Percentiles rank a stretch among this genome's conserved stretches.
Conservation (phyloP, 1,140 invertebrate genomes). For the Orius insidiosus region DNA sequence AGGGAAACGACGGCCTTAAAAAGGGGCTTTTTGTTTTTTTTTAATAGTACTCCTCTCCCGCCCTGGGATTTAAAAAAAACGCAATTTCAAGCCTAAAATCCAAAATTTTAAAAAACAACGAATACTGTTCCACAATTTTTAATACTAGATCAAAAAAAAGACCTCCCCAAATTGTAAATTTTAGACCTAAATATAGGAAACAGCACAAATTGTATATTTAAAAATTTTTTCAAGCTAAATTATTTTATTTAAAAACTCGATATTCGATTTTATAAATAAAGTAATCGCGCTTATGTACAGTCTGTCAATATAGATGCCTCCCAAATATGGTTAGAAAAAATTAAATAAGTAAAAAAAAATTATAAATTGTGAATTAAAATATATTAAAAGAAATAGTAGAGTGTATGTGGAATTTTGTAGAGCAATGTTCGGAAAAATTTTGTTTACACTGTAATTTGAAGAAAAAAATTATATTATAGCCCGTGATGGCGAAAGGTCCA, state of each 20-base stretch:
- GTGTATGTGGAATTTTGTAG: constrained; percentile 15
- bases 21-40: too few species aligned
- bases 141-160: constrained; percentile 2
- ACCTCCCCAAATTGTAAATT: constrained; percentile 4
- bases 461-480: constrained; percentile 2
- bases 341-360: constrained; percentile 6
- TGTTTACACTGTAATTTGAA: constrained; percentile 11
- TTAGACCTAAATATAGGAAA: constrained; percentile 7
- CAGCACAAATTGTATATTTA: constrained; percentile 7
- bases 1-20: too few species aligned
- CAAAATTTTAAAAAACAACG: constrained; percentile 7
- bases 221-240: neutral
- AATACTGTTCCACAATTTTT: constrained; percentile 5
- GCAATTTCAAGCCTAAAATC: constrained; percentile 7
- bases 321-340: constrained; percentile 6
- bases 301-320: constrained; percentile 13
- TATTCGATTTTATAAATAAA: neutral
- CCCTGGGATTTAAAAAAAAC: too few species aligned
- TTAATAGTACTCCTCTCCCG: too few species aligned
- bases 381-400: constrained; percentile 12
- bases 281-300: constrained; percentile 7
- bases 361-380: constrained; percentile 8
- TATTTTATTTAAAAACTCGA: constrained; percentile 2
- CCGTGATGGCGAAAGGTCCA: constrained; percentile 7
- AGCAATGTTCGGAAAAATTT: constrained; percentile 13